Conservation (phyloP, 2,113 vertebrate species). For the Grammomys dolichurus region DNA sequence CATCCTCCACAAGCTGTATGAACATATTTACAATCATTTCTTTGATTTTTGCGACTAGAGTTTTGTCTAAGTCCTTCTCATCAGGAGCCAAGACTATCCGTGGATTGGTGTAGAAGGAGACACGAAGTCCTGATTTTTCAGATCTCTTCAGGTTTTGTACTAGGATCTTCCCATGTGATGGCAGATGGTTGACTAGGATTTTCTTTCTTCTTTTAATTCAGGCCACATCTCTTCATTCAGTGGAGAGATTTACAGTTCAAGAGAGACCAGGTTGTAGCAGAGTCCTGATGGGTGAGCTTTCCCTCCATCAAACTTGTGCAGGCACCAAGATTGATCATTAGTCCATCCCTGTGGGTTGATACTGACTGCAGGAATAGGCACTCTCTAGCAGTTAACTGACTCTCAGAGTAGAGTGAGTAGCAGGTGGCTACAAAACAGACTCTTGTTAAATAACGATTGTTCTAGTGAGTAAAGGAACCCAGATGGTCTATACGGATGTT, state of each 20-base stretch:
- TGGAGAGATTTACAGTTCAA: neutral
- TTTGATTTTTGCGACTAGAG: neutral
- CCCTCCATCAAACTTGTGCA: neutral
- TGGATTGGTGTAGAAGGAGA: neutral
- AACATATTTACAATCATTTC: neutral
- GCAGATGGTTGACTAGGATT: neutral
- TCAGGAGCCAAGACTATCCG: accelerated
- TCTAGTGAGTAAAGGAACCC: neutral
- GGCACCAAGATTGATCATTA: neutral
- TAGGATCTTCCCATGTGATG: neutral
- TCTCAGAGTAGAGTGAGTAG: neutral
- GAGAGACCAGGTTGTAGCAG: neutral
- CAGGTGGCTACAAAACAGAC: neutral
- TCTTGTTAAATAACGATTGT: neutral
- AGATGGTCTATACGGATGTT: neutral
- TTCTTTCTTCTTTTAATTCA: neutral
- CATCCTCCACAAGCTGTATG: neutral
- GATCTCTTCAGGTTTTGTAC: neutral
- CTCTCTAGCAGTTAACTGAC: neutral
- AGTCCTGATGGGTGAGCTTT: neutral
- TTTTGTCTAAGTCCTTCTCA: neutral
- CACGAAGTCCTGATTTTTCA: neutral
- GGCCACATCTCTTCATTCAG: neutral
- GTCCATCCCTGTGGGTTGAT: neutral
- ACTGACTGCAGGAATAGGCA: neutral